Percentiles rank a stretch among this genome's conserved stretches.
phyloP scores from a whole-genome alignment of 1,140 invertebrate genomes.

The Microplitis mediator region DNA sequence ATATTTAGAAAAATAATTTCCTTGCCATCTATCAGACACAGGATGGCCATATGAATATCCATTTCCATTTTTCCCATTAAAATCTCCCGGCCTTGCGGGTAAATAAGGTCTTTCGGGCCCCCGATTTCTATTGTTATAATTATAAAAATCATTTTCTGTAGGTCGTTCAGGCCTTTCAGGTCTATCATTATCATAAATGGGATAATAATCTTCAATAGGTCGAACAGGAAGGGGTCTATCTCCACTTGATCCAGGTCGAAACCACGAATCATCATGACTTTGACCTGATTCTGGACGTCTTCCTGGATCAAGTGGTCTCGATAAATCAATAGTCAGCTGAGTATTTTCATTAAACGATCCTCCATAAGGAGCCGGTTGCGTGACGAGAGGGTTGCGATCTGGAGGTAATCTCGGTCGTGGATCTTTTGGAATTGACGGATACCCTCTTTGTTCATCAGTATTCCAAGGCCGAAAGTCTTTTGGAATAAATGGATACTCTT shows the following conservation, averaged over 20 bases:
- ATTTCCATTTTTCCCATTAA: conserved; percentile 21
- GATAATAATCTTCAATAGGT: conserved; percentile 16
- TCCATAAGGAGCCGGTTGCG: conserved; percentile 11
- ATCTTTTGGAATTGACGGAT: conserved; percentile 19
- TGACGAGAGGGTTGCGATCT: background rate
- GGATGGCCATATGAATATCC: conserved; percentile 20
- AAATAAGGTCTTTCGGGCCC: conserved; percentile 34
- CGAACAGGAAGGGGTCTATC: conserved; percentile 10
- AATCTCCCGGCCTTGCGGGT: conserved; percentile 29
- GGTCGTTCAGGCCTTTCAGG: conserved; percentile 1
- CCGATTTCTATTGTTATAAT: conserved; percentile 2
- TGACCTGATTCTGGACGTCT: background rate
- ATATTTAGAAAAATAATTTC: conserved; percentile 22
- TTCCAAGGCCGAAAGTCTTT: background rate
- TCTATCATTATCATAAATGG: background rate
- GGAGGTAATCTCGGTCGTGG: conserved; percentile 1
- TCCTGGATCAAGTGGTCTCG: conserved; percentile 23
- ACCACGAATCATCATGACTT: background rate
- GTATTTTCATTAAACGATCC: conserved; percentile 19
- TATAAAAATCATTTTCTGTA: background rate
- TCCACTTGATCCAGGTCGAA: background rate
- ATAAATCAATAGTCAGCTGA: background rate
- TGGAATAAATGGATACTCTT: background rate
- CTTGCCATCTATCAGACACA: background rate
- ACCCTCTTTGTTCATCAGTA: background rate